Evolutionary conservation across 2,113 vertebrate genomes (phyloP).

Genomic region (Danionella cerebrum): DNA sequence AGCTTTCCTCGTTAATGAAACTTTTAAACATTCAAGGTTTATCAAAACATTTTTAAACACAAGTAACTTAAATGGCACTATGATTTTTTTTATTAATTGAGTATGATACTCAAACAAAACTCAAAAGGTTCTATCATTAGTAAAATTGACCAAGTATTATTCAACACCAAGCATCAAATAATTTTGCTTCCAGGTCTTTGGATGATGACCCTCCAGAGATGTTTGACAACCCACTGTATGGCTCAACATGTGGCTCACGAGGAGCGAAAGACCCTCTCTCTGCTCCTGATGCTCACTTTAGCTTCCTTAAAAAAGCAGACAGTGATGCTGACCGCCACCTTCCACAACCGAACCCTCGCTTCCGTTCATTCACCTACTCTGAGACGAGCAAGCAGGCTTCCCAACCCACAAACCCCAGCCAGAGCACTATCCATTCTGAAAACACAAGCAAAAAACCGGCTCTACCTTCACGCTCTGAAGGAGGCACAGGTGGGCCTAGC

Average conservation of each 20-base stretch:
- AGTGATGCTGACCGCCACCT: constrained; percentile 52
- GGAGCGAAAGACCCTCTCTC: constrained; percentile 61
- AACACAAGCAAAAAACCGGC: constrained; percentile 67
- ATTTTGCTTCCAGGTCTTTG: constrained; percentile 49
- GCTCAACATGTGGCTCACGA: constrained; percentile 60
- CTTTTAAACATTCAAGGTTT: too few species aligned
- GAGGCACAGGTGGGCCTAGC: constrained; percentile 41
- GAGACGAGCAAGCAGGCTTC: constrained; percentile 58
- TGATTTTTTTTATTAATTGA: too few species aligned
- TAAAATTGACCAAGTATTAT: too few species aligned
- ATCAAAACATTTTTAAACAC: too few species aligned
- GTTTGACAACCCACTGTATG: constrained; percentile 94
- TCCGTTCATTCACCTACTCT: constrained; percentile 81
- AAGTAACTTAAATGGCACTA: too few species aligned
- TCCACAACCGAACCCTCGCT: constrained; percentile 66
- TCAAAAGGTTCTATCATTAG: too few species aligned
- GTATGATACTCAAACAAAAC: too few species aligned
- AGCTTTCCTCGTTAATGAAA: too few species aligned
- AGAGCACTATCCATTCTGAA: constrained; percentile 27
- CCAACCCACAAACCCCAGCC: neutral
- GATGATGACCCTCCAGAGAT: constrained; percentile 70
- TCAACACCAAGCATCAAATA: too few species aligned
- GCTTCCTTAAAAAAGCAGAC: constrained; percentile 64
- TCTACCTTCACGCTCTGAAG: constrained; percentile 75
- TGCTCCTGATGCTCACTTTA: constrained; percentile 48